Conservation (phyloP, 2,888 invertebrate species). For the Tethea ocularis region DNA sequence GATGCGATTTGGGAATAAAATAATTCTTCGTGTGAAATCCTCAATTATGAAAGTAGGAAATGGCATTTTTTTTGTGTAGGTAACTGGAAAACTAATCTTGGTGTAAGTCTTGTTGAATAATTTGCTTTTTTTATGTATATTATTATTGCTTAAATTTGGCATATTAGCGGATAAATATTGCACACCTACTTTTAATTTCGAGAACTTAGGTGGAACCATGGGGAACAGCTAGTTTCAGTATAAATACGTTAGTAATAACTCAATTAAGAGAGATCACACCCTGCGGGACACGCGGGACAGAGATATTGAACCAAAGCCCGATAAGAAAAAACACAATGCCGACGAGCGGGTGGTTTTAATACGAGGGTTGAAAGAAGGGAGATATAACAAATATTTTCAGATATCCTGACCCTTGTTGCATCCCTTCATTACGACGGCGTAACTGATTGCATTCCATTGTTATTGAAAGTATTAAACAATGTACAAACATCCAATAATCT, state of each 20-base stretch:
- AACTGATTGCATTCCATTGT: slow-evolving; percentile 76
- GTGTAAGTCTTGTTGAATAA: no score
- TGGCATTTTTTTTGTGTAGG: no score
- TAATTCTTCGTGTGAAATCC: slow-evolving; percentile 7
- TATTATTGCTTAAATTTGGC: no score
- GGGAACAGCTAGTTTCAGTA: slow-evolving; percentile 36
- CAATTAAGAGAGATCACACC: slow-evolving; percentile 74
- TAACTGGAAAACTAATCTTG: no score
- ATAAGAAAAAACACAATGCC: slow-evolving; percentile 63
- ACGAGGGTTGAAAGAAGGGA: slow-evolving; percentile 19
- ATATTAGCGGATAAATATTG: slow-evolving; percentile 6
- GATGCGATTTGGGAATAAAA: slow-evolving; percentile 49
- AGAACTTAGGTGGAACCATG: no score
- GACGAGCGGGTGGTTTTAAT: slow-evolving; percentile 55
- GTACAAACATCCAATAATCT: slow-evolving; percentile 50
- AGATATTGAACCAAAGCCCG: slow-evolving; percentile 51
- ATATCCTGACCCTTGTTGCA: slow-evolving; percentile 56
- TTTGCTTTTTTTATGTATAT: no score
- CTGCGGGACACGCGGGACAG: slow-evolving; percentile 41
- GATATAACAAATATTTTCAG: slow-evolving; percentile 59
- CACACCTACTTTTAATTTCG: slow-evolving; percentile 41
- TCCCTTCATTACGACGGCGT: slow-evolving; percentile 59
- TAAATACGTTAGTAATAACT: slow-evolving; percentile 75
- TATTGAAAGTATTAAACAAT: slow-evolving; percentile 66
- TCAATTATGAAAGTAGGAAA: not conserved